Evolutionary conservation across 2,888 invertebrate genomes (phyloP), one percentile per base, ranked within the genome.

Genomic region (Lasioglossum figueresi): DNA sequence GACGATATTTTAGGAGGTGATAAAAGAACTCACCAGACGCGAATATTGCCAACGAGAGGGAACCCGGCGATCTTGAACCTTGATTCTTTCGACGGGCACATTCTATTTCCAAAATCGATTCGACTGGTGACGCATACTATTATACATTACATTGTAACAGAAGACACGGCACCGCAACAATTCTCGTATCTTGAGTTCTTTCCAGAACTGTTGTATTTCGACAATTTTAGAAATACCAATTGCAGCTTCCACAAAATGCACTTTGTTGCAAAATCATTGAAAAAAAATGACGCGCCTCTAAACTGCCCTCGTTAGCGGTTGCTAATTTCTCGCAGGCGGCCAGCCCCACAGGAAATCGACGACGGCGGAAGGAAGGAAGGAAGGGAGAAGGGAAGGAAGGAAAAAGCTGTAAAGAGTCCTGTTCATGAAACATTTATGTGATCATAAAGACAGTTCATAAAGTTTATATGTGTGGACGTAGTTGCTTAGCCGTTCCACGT

Each of bases 1-100:
- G 93, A 91, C 92, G 87, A 93, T 93, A 93, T 93, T 94, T 93
- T 90, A 92, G 87, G 82, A 71, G 85, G 73, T 82, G 87, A 89
- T 89, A 91, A 92, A 90, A 89, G 91, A 93, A 92, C 86, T 90
- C 78, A 83, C 83, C 88, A 89, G 89, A 90, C 83, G 87, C 80
- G 72, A 80, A 76, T 80, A 34, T 45, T 12, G 70, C 73, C 19
- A 56, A 43, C 48, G 37, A 34, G 19, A 2, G 37, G 34, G 45
- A 27, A 4, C 3, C 43, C 4, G 19, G 34, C 31, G 23, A 56
- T 66, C 45, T n/a, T 16, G 34, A 76, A 48, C 16, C 76, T 76
- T 2, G 56, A 37, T 37, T 77, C 37, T 14, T 66, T 43, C 45
- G 16, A 19, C 19, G 34, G n/a, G 1, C 45, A 5, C 14, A 40